Percentiles rank a stretch among this genome's conserved stretches.
Conservation (phyloP, 2,888 invertebrate species). For the Campaea margaritaria region DNA sequence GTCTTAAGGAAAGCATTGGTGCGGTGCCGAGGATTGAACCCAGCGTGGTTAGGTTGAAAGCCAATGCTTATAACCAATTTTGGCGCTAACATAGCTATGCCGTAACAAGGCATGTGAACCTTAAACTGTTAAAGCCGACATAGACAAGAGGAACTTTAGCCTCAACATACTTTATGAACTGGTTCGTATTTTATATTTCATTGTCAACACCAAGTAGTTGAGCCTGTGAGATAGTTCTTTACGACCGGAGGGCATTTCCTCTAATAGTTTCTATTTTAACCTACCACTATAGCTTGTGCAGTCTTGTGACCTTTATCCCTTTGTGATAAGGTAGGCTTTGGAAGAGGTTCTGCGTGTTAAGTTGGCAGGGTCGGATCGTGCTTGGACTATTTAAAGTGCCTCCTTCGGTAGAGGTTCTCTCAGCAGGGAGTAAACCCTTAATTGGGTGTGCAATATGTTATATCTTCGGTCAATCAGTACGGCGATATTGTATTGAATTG, state of each 20-base stretch:
- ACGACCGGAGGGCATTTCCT: slow-evolving; percentile 69
- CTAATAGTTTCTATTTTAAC: slow-evolving; percentile 71
- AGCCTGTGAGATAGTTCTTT: slow-evolving; percentile 69
- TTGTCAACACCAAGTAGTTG: slow-evolving; percentile 69
- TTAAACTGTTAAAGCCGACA: too few species aligned
- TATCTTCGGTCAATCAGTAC: slow-evolving; percentile 41
- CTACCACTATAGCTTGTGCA: slow-evolving; percentile 48
- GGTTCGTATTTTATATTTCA: slow-evolving; percentile 62
- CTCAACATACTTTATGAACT: slow-evolving; percentile 29
- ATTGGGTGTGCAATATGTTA: slow-evolving; percentile 83
- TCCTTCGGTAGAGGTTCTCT: slow-evolving; percentile 69
- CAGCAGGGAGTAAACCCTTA: slow-evolving; percentile 81
- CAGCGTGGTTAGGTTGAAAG: too few species aligned
- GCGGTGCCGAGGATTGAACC: too few species aligned
- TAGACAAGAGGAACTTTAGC: slow-evolving; percentile 2
- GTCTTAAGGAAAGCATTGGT: too few species aligned
- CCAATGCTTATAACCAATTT: too few species aligned
- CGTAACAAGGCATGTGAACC: neutral
- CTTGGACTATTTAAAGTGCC: slow-evolving; percentile 74
- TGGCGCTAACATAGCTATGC: neutral
- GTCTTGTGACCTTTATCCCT: slow-evolving; percentile 38
- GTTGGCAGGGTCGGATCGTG: slow-evolving; percentile 72
- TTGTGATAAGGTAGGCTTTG: slow-evolving; percentile 44
- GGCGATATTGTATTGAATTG: slow-evolving; percentile 37
- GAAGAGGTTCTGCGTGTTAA: slow-evolving; percentile 31